Evolutionary conservation across 1,140 invertebrate genomes (phyloP), one percentile per base, ranked within the genome.

Genomic region (Octopus bimaculoides): DNA sequence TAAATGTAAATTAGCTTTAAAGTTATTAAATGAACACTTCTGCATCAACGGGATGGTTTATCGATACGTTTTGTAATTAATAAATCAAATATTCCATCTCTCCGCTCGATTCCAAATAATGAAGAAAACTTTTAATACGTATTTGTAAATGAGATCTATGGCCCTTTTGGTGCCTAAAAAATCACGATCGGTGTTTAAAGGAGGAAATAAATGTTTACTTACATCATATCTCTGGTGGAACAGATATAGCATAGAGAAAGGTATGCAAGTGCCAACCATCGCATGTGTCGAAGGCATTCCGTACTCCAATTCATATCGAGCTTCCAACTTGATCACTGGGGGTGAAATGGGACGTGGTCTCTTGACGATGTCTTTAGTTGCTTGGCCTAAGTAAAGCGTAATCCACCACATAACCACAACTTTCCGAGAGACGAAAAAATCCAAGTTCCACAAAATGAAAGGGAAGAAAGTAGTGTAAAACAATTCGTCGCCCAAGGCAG

Each of bases 231-330:
- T 91, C 86, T 94, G 92, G 86, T 93, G 92, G 7, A 95, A 95
- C 84, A 95, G 95, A 79, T 95, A 90, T 78, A 97, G 87, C 75
- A 96, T 92, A 17, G 95, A 94, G 88, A 96, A 95, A 74, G 96
- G 96, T 85, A 98, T 94, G 0, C 94, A 94, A 26, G 95, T 92
- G 5, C 93, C 95, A 73, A 96, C 94, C 95, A 97, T 96, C 5
- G 96, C 96, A 91, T 98, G 96, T 4, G 96, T 97, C 5, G 96
- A 97, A 12, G 96, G 96, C 95, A 98, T 96, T 52, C 96, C 96
- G 92, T 96, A 97, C 89, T 97, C 96, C 81, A 95, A 94, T 94
- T 97, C 92, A 95, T 97, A 90, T 52, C 89, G 81, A 52, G 92
- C 92, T 89, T 97, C 95, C 17, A 97, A 89, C 84, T 94, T 92